A percentile compares a stretch with the other conserved stretches of the same genome.
These are phyloP conservation scores for Burhinus oedicnemus DNA, from an alignment of 2,113 vertebrate species.

Conservation along the genomic window DNA sequence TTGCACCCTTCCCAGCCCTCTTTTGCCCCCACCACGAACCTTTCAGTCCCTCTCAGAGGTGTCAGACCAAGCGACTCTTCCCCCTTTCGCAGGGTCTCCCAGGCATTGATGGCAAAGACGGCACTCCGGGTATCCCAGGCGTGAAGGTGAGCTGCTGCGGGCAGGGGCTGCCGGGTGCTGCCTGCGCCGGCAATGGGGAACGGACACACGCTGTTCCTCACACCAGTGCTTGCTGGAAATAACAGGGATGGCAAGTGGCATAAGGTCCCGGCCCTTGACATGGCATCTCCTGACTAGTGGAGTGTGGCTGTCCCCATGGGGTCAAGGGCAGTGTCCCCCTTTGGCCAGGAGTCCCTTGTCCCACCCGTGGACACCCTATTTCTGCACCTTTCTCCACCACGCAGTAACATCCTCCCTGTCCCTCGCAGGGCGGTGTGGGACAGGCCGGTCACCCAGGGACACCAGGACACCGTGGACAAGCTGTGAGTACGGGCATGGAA, in stretches of 20 bases:
- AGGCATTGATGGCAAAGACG: constrained; percentile 96
- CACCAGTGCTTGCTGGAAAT: not conserved
- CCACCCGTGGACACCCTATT: not conserved
- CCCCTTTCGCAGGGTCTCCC: constrained; percentile 85
- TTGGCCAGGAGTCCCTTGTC: not conserved
- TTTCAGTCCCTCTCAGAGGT: not conserved
- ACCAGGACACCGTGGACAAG: constrained; percentile 87
- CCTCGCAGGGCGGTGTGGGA: constrained; percentile 82
- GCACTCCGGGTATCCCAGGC: constrained; percentile 90
- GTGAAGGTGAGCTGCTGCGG: constrained; percentile 81
- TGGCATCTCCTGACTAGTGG: not conserved
- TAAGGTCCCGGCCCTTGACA: fast-evolving
- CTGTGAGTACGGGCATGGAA: constrained; percentile 79
- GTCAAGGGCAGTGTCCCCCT: fast-evolving
- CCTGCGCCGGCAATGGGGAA: not conserved
- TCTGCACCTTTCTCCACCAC: not conserved
- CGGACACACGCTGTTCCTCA: fast-evolving
- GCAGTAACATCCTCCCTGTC: not conserved
- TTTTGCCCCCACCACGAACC: fast-evolving
- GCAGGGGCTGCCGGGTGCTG: not conserved
- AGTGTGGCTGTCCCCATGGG: fast-evolving
- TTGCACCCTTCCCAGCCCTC: not conserved
- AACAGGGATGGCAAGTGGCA: fast-evolving
- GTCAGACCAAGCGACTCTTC: fast-evolving
- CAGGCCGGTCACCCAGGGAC: constrained; percentile 84